A percentile compares a stretch with the other conserved stretches of the same genome.
phyloP scores from a whole-genome alignment of 1,140 invertebrate species.

The Acromyrmex heyeri region DNA sequence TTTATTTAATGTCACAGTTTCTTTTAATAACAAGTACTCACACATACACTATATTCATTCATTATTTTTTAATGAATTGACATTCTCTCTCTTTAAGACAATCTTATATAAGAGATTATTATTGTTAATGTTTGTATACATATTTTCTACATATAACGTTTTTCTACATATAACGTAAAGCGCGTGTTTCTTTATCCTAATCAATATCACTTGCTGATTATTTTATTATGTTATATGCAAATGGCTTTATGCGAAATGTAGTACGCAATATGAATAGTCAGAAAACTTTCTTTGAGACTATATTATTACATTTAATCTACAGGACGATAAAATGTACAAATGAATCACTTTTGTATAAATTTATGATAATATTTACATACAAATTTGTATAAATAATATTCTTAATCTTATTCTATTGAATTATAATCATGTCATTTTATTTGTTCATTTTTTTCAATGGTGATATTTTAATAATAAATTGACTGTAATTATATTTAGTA shows the following conservation, averaged over 20 bases:
- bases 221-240: conserved; percentile 51
- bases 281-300: conserved; percentile 5
- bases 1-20: background rate
- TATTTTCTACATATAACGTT: conserved; percentile 21
- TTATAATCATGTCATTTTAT: conserved; percentile 5
- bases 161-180: conserved; percentile 23
- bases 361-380: background rate
- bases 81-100: background rate
- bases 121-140: conserved; percentile 21
- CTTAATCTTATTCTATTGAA: background rate
- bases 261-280: background rate
- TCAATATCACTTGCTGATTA: conserved; percentile 42
- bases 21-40: background rate
- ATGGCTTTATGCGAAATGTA: conserved; percentile 28
- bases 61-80: conserved; percentile 45
- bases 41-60: background rate
- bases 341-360: background rate
- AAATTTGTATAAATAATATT: background rate
- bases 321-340: background rate
- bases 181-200: conserved; percentile 26
- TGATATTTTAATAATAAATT: conserved; percentile 4
- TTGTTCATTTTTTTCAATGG: background rate
- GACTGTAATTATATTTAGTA: background rate
- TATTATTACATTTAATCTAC: background rate
- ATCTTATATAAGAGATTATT: background rate